phyloP scores from a whole-genome alignment of 2,888 invertebrate species.

The Thecocarcelia acutangulata region DNA sequence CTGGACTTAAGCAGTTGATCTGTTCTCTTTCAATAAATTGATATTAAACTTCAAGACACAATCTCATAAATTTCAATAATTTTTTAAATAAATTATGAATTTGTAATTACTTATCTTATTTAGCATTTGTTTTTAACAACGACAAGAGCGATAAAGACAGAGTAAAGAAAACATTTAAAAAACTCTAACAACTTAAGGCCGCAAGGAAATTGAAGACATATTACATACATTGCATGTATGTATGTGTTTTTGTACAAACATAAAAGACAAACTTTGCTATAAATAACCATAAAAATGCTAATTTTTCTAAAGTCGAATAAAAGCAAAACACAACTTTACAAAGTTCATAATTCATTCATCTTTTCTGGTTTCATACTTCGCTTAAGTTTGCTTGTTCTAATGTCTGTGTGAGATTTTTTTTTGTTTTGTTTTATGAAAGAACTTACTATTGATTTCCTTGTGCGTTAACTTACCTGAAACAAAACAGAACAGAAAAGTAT shows the following conservation, averaged over 20 bases:
- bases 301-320: constrained; percentile 8
- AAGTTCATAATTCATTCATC: constrained; percentile 36
- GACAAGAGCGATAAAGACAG: background rate
- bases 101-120: constrained; percentile 61
- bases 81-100: constrained; percentile 65
- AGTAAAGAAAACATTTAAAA: constrained; percentile 7
- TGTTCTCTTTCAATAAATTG: too few species aligned
- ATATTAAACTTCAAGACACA: too few species aligned
- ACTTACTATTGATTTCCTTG: constrained; percentile 76
- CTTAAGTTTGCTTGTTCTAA: background rate
- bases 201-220: constrained; percentile 10
- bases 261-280: background rate
- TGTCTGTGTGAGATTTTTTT: background rate
- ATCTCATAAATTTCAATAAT: too few species aligned
- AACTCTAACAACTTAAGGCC: background rate
- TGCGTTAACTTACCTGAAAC: constrained; percentile 74
- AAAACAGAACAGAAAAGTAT: constrained; percentile 50
- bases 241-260: background rate
- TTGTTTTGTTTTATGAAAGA: constrained; percentile 54
- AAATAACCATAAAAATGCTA: constrained; percentile 36
- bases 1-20: too few species aligned
- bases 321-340: constrained; percentile 5
- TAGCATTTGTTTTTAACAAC: constrained; percentile 56
- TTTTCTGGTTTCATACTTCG: background rate
- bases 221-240: too few species aligned